Evolutionary conservation across 2,113 vertebrate genomes (phyloP).

Genomic region (Hepsetus odoe): DNA sequence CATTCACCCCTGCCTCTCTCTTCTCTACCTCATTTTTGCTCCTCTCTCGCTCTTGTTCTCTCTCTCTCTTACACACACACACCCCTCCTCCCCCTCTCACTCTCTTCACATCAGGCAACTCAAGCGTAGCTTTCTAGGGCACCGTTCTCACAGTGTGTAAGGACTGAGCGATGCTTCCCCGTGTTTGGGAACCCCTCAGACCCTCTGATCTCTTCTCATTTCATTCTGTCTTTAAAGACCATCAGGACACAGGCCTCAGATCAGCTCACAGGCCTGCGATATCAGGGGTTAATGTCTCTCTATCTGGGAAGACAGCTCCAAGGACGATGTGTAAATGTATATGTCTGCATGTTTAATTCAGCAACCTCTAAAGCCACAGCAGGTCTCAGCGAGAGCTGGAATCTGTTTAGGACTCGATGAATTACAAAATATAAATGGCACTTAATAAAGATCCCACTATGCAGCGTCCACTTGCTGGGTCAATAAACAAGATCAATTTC

Average conservation of each 20-base stretch:
- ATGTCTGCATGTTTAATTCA: not conserved
- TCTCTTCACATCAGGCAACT: conserved; percentile 51
- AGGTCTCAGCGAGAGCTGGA: not conserved
- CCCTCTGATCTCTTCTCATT: not conserved
- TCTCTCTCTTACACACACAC: not conserved
- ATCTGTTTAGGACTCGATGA: not conserved
- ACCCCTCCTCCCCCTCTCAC: conserved; percentile 1
- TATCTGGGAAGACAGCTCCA: conserved; percentile 34
- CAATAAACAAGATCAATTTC: conserved; percentile 36
- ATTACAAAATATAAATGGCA: not conserved
- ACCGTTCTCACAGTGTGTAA: conserved; percentile 17
- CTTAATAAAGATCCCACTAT: not conserved
- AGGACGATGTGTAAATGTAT: not conserved
- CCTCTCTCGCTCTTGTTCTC: not conserved
- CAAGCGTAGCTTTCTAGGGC: conserved; percentile 65
- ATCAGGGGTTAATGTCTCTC: conserved; percentile 52
- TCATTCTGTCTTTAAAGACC: not conserved
- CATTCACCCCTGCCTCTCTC: not conserved
- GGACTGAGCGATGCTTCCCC: not conserved
- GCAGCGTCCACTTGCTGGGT: not conserved
- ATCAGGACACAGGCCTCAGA: conserved; percentile 17
- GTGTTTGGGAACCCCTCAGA: conserved; percentile 2
- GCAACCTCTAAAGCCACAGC: not conserved
- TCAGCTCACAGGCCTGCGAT: conserved; percentile 23
- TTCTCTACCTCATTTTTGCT: not conserved